Evolutionary conservation across 2,113 vertebrate genomes (phyloP).

Genomic region (Calidris pygmaea): DNA sequence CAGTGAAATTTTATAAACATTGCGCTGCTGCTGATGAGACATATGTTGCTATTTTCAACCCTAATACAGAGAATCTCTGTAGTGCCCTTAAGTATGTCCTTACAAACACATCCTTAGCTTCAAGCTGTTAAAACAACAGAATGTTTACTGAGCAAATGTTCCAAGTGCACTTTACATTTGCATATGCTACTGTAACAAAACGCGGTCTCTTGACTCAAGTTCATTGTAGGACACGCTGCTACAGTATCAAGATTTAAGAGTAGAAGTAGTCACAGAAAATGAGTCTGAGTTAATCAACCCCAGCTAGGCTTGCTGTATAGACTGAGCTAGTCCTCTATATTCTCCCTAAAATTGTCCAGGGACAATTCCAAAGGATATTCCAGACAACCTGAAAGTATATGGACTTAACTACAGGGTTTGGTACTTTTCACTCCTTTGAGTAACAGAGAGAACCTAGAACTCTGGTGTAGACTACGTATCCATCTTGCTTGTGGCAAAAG

Average conservation of each 20-base stretch:
- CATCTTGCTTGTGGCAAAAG: not conserved
- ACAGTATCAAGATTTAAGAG: not conserved
- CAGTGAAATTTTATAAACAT: not conserved
- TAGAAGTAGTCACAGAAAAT: accelerated
- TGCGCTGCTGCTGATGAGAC: not conserved
- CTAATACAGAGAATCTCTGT: not conserved
- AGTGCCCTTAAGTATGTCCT: not conserved
- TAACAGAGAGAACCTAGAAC: not conserved
- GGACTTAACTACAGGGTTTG: accelerated
- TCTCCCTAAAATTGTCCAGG: not conserved
- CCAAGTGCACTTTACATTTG: not conserved
- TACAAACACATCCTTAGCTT: not conserved
- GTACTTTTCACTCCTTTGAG: not conserved
- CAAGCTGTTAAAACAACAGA: not conserved
- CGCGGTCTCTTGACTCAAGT: accelerated
- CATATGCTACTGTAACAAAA: not conserved
- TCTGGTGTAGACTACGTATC: accelerated
- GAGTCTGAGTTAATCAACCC: not conserved
- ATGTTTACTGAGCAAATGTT: not conserved
- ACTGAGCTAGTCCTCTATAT: not conserved
- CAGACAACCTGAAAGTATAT: not conserved
- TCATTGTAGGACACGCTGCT: not conserved
- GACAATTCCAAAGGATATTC: not conserved
- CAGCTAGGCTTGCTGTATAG: not conserved
- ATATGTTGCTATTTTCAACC: not conserved